Conservation (phyloP, 2,797 vertebrate genomes). For the Acipenser oxyrinchus region DNA sequence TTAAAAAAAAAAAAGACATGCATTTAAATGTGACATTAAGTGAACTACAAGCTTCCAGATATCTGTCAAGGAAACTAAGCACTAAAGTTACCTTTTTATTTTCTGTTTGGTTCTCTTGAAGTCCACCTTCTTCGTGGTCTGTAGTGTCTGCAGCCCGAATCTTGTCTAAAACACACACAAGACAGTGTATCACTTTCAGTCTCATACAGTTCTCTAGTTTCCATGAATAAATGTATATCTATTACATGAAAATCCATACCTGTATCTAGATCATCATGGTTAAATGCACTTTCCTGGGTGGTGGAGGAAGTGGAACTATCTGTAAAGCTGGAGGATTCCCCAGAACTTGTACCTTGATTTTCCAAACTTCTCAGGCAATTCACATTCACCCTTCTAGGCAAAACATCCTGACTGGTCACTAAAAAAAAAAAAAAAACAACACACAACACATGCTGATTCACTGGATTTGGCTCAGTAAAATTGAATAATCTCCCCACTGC, state of each 20-base stretch:
- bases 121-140: constrained; percentile 21
- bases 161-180: constrained; percentile 8
- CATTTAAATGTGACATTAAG: neutral
- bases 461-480: too few species aligned
- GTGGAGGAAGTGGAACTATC: constrained; percentile 20
- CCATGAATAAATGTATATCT: neutral
- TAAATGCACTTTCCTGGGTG: constrained; percentile 33
- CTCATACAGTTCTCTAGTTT: constrained; percentile 22
- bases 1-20: constrained; percentile 16
- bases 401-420: constrained; percentile 48
- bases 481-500: neutral
- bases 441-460: neutral
- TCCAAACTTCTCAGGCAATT: constrained; percentile 37
- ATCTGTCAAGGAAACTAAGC: neutral
- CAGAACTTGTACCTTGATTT: constrained; percentile 5
- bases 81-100: constrained; percentile 31
- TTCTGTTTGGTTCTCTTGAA: constrained; percentile 10
- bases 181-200: neutral
- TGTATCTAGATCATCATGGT: constrained; percentile 17
- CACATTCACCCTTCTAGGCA: constrained; percentile 37
- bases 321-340: constrained; percentile 6
- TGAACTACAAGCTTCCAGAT: neutral
- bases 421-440: neutral
- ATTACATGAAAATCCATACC: constrained; percentile 33
- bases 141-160: constrained; percentile 12